phyloP scores from a whole-genome alignment of 2,113 vertebrate genomes.

The Dicerorhinus sumatrensis region DNA sequence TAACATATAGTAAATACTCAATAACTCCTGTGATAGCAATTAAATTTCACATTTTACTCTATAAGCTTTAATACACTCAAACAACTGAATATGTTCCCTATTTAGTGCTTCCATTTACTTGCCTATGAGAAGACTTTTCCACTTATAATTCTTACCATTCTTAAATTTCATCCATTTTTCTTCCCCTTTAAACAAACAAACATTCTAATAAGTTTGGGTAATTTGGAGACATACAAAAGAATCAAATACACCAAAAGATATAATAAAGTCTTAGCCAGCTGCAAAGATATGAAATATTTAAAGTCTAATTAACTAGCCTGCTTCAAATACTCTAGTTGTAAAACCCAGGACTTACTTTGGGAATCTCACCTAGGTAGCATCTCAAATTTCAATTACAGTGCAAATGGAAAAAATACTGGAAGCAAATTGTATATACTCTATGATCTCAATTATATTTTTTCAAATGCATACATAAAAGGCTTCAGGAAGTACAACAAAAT shows the following conservation, averaged over 20 bases:
- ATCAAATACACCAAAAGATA: not conserved
- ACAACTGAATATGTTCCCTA: not conserved
- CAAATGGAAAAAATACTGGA: not conserved
- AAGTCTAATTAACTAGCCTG: not conserved
- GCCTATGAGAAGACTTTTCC: not conserved
- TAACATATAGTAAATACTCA: not conserved
- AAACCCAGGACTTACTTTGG: not conserved
- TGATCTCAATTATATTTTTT: not conserved
- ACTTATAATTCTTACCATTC: not conserved
- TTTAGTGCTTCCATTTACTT: conserved; percentile 14
- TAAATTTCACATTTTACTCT: not conserved
- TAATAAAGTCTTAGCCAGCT: not conserved
- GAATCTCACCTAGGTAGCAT: not conserved
- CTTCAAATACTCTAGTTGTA: not conserved
- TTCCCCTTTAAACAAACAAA: conserved; percentile 1
- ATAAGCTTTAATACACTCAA: not conserved
- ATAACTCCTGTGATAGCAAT: not conserved
- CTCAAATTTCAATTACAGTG: conserved; percentile 8
- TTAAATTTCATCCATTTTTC: conserved; percentile 23
- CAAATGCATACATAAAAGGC: not conserved
- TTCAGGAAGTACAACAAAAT: not conserved
- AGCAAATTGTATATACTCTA: not conserved
- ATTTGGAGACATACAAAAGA: conserved; percentile 16
- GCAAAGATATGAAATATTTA: conserved; percentile 21
- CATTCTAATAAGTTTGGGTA: not conserved